Evolutionary conservation across 2,113 vertebrate genomes (phyloP).

Genomic region (Gopherus flavomarginatus): DNA sequence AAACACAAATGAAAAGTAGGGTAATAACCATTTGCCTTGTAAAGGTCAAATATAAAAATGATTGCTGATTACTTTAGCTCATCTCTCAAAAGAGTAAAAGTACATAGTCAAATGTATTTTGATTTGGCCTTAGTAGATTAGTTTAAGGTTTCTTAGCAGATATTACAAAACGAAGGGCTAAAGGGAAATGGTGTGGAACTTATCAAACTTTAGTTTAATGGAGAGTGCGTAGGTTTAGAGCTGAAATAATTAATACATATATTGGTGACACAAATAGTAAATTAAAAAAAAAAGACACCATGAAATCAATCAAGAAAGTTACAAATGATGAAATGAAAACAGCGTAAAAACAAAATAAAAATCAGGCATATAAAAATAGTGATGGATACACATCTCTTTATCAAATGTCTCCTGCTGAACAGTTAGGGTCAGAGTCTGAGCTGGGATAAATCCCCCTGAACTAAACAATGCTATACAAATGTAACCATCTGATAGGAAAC

Average conservation of each 20-base stretch:
- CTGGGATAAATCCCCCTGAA: fast-evolving
- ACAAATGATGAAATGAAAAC: neutral
- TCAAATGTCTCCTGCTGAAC: neutral
- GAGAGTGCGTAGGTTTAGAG: neutral
- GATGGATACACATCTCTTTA: neutral
- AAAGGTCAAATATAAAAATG: conserved; percentile 65
- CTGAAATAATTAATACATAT: neutral
- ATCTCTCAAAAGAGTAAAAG: conserved; percentile 47
- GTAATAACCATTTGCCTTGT: conserved; percentile 53
- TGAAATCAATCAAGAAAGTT: fast-evolving
- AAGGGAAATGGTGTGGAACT: conserved; percentile 13
- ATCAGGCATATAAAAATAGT: neutral
- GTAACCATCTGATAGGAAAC: neutral
- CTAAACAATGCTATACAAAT: neutral
- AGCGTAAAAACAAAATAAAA: neutral
- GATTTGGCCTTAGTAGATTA: conserved; percentile 13
- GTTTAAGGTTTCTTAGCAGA: conserved; percentile 14
- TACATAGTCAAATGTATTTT: conserved; percentile 21
- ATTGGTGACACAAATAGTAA: neutral
- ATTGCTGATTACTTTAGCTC: conserved; percentile 54
- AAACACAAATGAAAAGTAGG: conserved; percentile 53
- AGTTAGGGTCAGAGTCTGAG: neutral
- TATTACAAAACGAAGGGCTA: conserved; percentile 19
- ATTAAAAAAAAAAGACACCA: neutral
- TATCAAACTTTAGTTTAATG: conserved; percentile 25